These are phyloP conservation scores for Eristalis tenax DNA, from an alignment of 2,888 invertebrate genomes.

Conservation along the genomic window DNA sequence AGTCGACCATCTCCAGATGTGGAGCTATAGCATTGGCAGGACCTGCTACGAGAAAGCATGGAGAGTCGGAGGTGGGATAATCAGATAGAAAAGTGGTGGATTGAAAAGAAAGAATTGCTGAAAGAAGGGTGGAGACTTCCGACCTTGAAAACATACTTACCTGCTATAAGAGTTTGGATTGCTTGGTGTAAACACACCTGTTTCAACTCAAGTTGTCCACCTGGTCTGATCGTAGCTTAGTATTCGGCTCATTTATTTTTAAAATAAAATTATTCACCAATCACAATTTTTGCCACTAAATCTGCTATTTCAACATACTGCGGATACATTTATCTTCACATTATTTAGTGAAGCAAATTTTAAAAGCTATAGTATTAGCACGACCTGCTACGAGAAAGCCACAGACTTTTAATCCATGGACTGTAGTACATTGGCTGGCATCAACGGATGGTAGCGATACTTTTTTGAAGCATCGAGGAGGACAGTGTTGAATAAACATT, in stretches of 20 bases:
- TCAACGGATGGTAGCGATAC: neutral
- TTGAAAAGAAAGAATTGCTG: constrained; percentile 1
- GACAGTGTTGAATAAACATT: no score
- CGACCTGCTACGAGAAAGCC: neutral
- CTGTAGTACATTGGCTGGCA: neutral
- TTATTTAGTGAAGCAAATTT: neutral
- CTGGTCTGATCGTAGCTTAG: neutral
- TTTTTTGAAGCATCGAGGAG: neutral
- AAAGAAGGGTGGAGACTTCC: constrained; percentile 1
- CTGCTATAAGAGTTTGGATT: neutral
- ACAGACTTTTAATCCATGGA: neutral
- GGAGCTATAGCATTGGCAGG: no score
- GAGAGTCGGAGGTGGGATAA: neutral
- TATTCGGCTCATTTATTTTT: neutral
- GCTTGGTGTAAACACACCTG: neutral
- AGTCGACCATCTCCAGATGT: no score
- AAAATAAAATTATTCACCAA: neutral
- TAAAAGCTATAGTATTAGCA: neutral
- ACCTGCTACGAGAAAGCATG: no score
- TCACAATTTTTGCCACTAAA: neutral
- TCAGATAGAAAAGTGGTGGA: neutral
- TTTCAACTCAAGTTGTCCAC: neutral
- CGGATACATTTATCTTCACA: neutral
- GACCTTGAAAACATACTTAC: neutral
- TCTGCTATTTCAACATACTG: neutral